These are phyloP conservation scores for Amniataba percoides DNA, from an alignment of 2,797 vertebrate species.

Conservation along the genomic window DNA sequence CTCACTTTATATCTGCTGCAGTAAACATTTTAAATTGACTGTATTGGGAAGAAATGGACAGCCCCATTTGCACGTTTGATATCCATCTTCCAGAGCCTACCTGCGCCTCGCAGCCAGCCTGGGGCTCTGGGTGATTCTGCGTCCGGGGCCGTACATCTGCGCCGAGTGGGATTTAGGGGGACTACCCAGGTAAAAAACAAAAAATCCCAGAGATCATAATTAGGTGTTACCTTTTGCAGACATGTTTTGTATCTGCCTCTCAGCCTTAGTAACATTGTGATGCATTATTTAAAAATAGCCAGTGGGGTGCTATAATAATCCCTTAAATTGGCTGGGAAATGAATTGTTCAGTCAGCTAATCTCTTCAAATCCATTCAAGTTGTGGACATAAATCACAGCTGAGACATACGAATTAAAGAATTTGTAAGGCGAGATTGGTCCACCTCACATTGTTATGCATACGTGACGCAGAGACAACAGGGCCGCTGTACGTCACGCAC, in stretches of 20 bases:
- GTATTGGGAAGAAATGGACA: neutral
- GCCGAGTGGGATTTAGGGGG: conserved; percentile 87
- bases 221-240: neutral
- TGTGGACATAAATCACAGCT: conserved; percentile 17
- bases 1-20: neutral
- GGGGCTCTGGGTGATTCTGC: conserved; percentile 93
- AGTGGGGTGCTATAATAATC: conserved; percentile 9
- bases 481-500: neutral
- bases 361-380: conserved; percentile 47
- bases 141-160: conserved; percentile 91
- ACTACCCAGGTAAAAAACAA: conserved; percentile 89
- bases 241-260: neutral
- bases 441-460: conserved; percentile 4
- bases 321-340: conserved; percentile 38
- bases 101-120: conserved; percentile 86
- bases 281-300: conserved; percentile 22
- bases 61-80: conserved; percentile 10
- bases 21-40: neutral
- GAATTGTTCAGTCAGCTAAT: conserved; percentile 37
- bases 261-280: neutral
- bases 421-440: neutral
- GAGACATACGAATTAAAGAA: conserved; percentile 1
- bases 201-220: conserved; percentile 32
- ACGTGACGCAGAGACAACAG: neutral
- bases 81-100: conserved; percentile 85